Evolutionary conservation across 2,113 vertebrate genomes (phyloP), one percentile per base, ranked within the genome.

Genomic region (Chrysemys picta): DNA sequence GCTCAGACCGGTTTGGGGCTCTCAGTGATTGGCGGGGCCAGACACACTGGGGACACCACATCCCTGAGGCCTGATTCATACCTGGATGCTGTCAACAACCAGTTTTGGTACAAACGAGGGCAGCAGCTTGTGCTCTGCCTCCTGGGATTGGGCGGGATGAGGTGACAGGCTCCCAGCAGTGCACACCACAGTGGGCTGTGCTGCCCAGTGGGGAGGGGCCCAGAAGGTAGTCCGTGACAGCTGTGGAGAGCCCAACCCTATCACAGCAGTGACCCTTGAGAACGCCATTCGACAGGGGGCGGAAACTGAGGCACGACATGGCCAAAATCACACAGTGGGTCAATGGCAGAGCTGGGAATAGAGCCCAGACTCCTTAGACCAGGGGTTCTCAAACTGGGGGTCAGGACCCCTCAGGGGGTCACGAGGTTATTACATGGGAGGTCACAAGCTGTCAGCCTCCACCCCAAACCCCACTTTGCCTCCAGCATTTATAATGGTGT

Each of bases 1-100:
- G 12, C 91, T 82, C 89, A 78, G 45, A 97, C 97, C 25, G 38
- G 97, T 98, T 96, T 95, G 89, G 91, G 83, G 91, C 76, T 88
- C 93, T 95, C 22, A 8, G 50, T 16, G 35, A 11, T 13, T 92
- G 91, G 95, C 0, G 78, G 86, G 31, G 47, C 49, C 59, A 9
- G 29, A n/a, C 47, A 31, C 35, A 27, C n/a, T 82, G 49, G 12
- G 56, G 84, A 89, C 95, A 91, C 83, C 80, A 83, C 84, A 54
- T 4, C 79, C 93, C 92, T 0, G 47, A 84, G 94, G 96, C 89
- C 92, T 42, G 49, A 57, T 5, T 95, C 94, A 85, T 5, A 19
- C 83, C 56, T 35, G 42, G 85, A 79, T 85, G 57, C 0, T 0
- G 89, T 85, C 0, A 53, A 9, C 45, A 52, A 83, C 95, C 45